Evolutionary conservation across 2,888 invertebrate species (phyloP).

Genomic region (Pollenia labialis): DNA sequence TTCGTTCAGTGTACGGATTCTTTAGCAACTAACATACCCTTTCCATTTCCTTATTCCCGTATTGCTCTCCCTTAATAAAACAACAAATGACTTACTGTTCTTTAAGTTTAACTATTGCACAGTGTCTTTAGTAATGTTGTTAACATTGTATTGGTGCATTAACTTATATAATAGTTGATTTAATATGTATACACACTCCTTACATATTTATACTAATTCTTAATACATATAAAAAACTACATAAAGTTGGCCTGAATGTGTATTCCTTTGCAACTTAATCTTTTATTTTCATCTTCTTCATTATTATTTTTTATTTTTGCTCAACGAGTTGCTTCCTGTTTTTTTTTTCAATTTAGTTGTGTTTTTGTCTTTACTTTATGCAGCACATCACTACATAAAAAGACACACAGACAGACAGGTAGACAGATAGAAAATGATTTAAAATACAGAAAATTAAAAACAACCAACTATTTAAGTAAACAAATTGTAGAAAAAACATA

Average conservation of each 20-base stretch:
- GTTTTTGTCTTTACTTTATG: not conserved
- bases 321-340: conserved; percentile 59
- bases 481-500: too few relatives aligned
- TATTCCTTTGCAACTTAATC: conserved; percentile 7
- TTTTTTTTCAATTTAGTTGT: not conserved
- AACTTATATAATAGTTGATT: conserved; percentile 36
- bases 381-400: not conserved
- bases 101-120: conserved; percentile 3
- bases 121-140: not conserved
- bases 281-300: not conserved
- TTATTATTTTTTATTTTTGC: not conserved
- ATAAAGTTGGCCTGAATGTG: conserved; percentile 35
- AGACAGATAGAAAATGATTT: not conserved
- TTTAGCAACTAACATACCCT: not conserved
- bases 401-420: not conserved
- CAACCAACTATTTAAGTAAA: too few relatives aligned
- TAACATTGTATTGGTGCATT: conserved; percentile 11
- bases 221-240: not conserved
- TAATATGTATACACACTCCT: not conserved
- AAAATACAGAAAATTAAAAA: not conserved
- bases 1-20: not conserved
- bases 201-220: not conserved
- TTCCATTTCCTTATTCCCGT: not conserved
- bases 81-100: conserved; percentile 15
- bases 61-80: not conserved